Evolutionary conservation across 1,140 invertebrate genomes (phyloP), one percentile per base, ranked within the genome.

Genomic region (Sminthurides bifidus): DNA sequence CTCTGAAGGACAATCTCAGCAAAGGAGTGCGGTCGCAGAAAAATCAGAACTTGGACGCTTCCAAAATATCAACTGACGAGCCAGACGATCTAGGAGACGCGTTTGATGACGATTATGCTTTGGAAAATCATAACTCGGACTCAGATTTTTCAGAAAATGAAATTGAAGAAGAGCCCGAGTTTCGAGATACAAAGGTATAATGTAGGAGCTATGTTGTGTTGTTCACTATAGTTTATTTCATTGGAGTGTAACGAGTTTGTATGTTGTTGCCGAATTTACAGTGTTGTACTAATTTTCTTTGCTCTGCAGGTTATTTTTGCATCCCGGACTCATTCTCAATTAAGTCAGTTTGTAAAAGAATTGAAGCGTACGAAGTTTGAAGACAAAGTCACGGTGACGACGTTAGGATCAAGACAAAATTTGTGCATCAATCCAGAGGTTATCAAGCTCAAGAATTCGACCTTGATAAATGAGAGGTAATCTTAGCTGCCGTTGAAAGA

Each of bases 311-410:
- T 97, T 59, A 91, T 84, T 66, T 95, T 90, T 73, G 92, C 90
- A 66, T 95, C 91, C 60, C 77, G 94, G 69, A 98, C 94, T 29
- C 93, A 98, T 74, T 96, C 92, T 8, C 94, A 98, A 69, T 71
- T 98, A 24, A 79, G 85, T 2, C 94, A 98, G 70, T 92, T 97
- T 76, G 79, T 96, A 26, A 77, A 81, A 49, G 94, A 98, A 77
- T 76, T 98, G 0, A 81, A 86, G 60, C 83, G 82, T 67, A 95
- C 87, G 63, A 76, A 80, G 6, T 94, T 85, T 73, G 76, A 74
- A 27, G 71, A 82, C 35, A 71, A 80, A 59, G 73, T 85, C 19
- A 78, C 85, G 57, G 78, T 92, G n/a, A 77, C 89, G 0, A 81
- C 88, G 17, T 72, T 98, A 54, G 89, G 86, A n/a, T 97, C 93